A percentile compares a stretch with the other conserved stretches of the same genome.
Conservation (phyloP, 2,888 invertebrate genomes). For the Tuta absoluta region DNA sequence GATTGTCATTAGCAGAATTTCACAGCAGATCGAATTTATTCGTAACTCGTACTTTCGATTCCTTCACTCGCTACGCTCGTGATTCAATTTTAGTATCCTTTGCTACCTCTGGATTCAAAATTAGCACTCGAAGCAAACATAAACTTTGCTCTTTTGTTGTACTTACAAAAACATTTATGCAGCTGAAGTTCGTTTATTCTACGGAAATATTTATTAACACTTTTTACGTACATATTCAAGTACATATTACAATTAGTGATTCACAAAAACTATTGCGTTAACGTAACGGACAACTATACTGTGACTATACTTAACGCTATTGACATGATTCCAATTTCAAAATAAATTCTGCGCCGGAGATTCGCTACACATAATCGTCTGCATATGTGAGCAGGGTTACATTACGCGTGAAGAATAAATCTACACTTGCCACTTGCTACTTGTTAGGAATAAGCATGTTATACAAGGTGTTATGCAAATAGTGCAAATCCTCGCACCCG, state of each 20-base stretch:
- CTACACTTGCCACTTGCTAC: conserved; percentile 29
- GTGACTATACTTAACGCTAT: neutral
- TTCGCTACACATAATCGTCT: conserved; percentile 28
- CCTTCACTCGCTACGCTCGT: too few relatives aligned
- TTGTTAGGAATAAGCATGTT: neutral
- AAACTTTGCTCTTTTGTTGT: too few relatives aligned
- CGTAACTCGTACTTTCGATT: too few relatives aligned
- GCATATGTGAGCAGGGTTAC: conserved; percentile 44
- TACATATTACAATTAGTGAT: conserved; percentile 38
- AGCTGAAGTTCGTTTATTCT: neutral
- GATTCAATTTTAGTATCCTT: neutral
- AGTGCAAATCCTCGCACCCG: too few relatives aligned
- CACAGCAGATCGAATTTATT: too few relatives aligned
- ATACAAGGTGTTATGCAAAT: conserved; percentile 19
- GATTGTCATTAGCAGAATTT: too few relatives aligned
- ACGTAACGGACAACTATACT: conserved; percentile 32
- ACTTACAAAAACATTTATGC: too few relatives aligned
- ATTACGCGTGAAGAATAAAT: conserved; percentile 60
- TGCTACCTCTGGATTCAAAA: neutral
- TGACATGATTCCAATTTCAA: conserved; percentile 16
- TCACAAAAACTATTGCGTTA: conserved; percentile 40
- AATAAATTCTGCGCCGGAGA: conserved; percentile 18
- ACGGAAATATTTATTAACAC: conserved; percentile 4
- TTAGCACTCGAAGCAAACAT: too few relatives aligned
- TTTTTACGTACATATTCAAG: neutral